Percentiles rank a stretch among this genome's conserved stretches.
Evolutionary conservation across 2,113 vertebrate species (phyloP).

Genomic region (Gnathonemus echidnorhynchus): DNA sequence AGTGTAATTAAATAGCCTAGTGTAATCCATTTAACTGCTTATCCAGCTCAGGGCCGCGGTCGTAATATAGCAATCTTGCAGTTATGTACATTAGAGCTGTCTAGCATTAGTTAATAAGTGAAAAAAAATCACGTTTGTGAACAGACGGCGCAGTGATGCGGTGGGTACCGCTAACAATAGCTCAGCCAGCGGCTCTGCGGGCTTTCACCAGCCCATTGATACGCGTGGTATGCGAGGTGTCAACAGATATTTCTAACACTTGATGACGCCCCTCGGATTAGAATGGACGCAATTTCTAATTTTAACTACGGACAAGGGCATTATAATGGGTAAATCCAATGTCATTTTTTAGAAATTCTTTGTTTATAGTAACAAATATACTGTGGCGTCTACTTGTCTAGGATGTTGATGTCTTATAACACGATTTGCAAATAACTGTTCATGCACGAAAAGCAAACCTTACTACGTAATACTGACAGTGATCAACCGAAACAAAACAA

Average conservation of each 20-base stretch:
- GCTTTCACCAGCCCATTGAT: constrained; percentile 77
- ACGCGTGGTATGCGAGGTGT: constrained; percentile 86
- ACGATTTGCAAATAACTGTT: not conserved
- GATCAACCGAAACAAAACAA: not conserved
- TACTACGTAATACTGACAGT: not conserved
- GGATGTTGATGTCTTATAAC: not conserved
- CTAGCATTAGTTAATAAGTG: not conserved
- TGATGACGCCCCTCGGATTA: constrained; percentile 78
- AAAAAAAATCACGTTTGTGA: not conserved
- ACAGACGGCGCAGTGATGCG: constrained; percentile 63
- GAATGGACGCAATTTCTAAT: constrained; percentile 80
- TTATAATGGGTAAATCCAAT: constrained; percentile 69
- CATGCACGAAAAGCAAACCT: not conserved
- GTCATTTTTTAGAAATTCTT: constrained; percentile 66
- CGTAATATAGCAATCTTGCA: not conserved
- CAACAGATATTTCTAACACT: constrained; percentile 90
- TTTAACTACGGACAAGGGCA: constrained; percentile 74
- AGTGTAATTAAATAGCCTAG: not conserved
- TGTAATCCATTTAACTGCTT: not conserved
- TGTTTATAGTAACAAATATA: constrained; percentile 50
- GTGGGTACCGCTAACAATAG: constrained; percentile 70
- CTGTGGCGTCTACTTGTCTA: not conserved
- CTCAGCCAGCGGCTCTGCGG: constrained; percentile 54
- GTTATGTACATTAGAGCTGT: not conserved
- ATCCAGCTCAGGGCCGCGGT: not conserved